Conservation (phyloP, 2,113 vertebrate genomes). For the Rhizomys pruinosus region DNA sequence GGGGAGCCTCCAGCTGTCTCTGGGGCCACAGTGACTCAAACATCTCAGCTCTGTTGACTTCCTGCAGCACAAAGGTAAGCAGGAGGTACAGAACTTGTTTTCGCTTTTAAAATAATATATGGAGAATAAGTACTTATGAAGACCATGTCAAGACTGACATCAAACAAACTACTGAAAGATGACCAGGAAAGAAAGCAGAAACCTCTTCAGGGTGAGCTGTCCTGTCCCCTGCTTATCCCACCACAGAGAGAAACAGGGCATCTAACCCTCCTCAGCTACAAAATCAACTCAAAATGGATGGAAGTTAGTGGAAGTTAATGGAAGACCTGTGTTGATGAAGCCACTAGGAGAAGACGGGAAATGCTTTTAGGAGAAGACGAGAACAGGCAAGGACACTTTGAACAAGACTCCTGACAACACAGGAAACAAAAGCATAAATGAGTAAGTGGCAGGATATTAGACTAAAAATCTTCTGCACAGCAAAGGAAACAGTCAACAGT, state of each 20-base stretch:
- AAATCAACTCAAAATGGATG: not conserved
- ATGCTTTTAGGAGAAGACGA: not conserved
- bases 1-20: constrained; percentile 10
- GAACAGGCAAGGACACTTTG: not conserved
- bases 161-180: not conserved
- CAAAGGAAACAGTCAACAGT: not conserved
- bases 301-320: not conserved
- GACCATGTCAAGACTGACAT: not conserved
- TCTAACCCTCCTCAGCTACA: not conserved
- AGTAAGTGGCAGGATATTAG: not conserved
- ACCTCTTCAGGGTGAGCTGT: not conserved
- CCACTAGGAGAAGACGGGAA: not conserved
- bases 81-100: not conserved
- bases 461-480: not conserved
- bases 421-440: not conserved
- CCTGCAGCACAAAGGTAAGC: not conserved
- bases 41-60: not conserved
- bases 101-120: constrained; percentile 12
- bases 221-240: not conserved
- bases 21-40: not conserved
- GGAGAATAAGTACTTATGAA: not conserved
- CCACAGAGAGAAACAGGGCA: not conserved
- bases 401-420: not conserved
- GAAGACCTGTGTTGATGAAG: not conserved
- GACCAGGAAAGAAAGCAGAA: not conserved